Conservation (phyloP, 1,140 invertebrate genomes). For the Augochlora pura region DNA sequence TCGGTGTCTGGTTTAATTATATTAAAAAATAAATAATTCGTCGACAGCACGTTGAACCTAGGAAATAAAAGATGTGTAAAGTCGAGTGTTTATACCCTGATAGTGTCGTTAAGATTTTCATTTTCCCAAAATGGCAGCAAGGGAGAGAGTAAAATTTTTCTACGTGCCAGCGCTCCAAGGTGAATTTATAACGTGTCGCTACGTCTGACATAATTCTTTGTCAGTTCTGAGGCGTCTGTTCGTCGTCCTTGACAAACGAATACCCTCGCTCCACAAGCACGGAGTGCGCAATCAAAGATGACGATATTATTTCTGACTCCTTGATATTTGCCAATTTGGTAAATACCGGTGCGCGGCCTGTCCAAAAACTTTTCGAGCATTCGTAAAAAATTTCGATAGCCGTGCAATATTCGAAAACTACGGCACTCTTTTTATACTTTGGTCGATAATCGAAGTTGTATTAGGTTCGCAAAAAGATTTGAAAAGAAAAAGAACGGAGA, state of each 20-base stretch:
- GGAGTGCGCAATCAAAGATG: constrained; percentile 62
- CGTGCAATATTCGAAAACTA: constrained; percentile 32
- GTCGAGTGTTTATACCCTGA: too few relatives aligned
- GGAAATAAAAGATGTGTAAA: too few relatives aligned
- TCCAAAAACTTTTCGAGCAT: background rate
- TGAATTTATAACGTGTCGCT: constrained; percentile 56
- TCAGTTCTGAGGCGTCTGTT: constrained; percentile 55
- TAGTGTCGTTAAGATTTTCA: too few relatives aligned
- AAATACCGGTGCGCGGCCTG: constrained; percentile 45
- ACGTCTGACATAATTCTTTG: constrained; percentile 65
- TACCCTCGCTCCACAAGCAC: constrained; percentile 51
- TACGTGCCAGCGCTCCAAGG: constrained; percentile 61
- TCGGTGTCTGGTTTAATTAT: background rate
- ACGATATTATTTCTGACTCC: constrained; percentile 58
- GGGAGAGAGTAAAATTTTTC: constrained; percentile 46
- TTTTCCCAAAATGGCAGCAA: background rate
- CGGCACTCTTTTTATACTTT: constrained; percentile 10
- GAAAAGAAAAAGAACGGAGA: background rate
- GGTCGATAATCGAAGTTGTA: background rate
- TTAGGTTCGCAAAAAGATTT: background rate
- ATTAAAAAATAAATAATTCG: too few relatives aligned
- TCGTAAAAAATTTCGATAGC: constrained; percentile 19
- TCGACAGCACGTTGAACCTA: too few relatives aligned
- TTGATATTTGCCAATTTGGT: constrained; percentile 66
- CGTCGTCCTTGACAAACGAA: constrained; percentile 62